Base-by-base conservation (phyloP, 2,113 vertebrate genomes). In the Otus sunia region DNA sequence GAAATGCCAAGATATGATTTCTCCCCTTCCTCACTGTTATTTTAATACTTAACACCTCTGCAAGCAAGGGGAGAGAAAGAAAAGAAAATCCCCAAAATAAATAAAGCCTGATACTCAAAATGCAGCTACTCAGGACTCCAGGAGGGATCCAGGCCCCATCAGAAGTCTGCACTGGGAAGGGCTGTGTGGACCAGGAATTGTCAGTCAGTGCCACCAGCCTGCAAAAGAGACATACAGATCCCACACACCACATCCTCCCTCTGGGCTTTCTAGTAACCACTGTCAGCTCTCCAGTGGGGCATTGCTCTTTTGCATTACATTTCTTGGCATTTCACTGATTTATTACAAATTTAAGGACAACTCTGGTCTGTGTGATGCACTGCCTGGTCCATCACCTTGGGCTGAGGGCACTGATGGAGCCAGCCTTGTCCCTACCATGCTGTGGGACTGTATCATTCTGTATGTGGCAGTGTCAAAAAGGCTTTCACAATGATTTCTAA, bases 1-100 rank as follows among this genome's bases (percentile, higher is more conserved):
- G 87, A 95, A 95, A 90, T 85, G 69, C 69, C 89, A 91, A 94
- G 60, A 92, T 66, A 66, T 82, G 94, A 94, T 82, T 97, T 92
- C 86, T 89, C 64, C 74, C 58, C 56, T 92, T 93, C 76, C 45
- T 94, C 2, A 0, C 50, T 91, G 83, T 92, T 95, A 81, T 88
- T 95, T 96, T 95, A 91, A 72, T 91, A 34, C 55, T 94, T 91
- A 76, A 62, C 86, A 69, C 86, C 81, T 85, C 62, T 91, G 77
- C 56, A 78, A 87, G 84, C 27, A 53, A 63, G 55, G 6, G 18
- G 45, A 75, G 34, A 84, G 64, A 78, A 86, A 91, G n/a, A 86
- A 60, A 72, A 76, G 37, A 86, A 94, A 95, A 81, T 30, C 20
- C 49, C 30, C 21, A 1, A 87, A 87, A 78, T 45, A 94, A 96